Percentiles rank a stretch among this genome's conserved stretches.
Conservation (phyloP, 2,113 vertebrate species). For the Anser brachyrhynchus region DNA sequence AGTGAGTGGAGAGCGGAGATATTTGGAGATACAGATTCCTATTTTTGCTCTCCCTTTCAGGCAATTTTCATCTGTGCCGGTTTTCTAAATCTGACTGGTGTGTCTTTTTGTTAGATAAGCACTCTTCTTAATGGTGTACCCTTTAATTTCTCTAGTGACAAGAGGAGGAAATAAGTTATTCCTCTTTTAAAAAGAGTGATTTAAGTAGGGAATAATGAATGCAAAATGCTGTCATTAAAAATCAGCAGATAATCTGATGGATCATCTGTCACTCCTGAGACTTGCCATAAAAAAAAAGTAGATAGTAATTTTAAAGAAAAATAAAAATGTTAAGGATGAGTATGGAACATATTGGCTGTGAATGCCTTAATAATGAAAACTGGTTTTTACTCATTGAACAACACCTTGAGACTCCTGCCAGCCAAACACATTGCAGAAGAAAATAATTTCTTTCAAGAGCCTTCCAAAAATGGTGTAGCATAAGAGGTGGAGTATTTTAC, state of each 20-base stretch:
- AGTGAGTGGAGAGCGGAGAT: neutral
- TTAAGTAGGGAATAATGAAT: constrained; percentile 74
- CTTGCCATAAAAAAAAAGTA: constrained; percentile 26
- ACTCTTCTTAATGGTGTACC: constrained; percentile 40
- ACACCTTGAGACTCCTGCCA: neutral
- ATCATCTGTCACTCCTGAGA: constrained; percentile 59
- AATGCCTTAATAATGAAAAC: constrained; percentile 7
- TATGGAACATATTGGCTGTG: neutral
- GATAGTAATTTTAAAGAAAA: constrained; percentile 1
- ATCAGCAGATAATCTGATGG: constrained; percentile 63
- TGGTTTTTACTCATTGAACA: neutral
- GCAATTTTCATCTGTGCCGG: neutral
- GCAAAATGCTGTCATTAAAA: constrained; percentile 65
- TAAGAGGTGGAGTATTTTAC: neutral
- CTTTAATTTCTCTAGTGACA: constrained; percentile 63
- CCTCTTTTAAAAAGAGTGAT: constrained; percentile 41
- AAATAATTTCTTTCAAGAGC: neutral
- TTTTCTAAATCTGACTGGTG: neutral
- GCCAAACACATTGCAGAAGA: neutral
- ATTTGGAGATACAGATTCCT: neutral
- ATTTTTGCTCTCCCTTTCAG: neutral
- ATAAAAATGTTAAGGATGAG: constrained; percentile 3
- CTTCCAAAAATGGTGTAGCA: neutral
- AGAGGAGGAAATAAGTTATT: constrained; percentile 65
- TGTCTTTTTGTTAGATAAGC: constrained; percentile 38